These are phyloP conservation scores for Chloroceryle aenea DNA, from an alignment of 2,113 vertebrate species.

Conservation along the genomic window DNA sequence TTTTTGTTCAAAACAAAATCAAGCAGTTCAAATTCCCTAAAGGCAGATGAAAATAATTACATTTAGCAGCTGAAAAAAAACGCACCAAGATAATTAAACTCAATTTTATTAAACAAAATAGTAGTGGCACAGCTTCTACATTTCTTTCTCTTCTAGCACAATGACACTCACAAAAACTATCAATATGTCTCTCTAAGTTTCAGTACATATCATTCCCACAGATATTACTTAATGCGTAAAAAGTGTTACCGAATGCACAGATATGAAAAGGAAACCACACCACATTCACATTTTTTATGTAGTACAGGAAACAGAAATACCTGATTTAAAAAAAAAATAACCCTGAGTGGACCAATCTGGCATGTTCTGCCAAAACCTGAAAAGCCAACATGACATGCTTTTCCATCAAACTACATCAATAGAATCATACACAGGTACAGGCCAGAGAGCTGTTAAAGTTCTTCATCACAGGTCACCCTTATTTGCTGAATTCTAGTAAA, in stretches of 20 bases:
- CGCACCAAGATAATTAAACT: background rate
- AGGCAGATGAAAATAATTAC: constrained; percentile 11
- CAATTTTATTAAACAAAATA: background rate
- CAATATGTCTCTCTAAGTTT: background rate
- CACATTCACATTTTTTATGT: background rate
- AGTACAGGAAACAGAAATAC: background rate
- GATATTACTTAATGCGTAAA: background rate
- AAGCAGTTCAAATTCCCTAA: background rate
- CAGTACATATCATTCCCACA: background rate
- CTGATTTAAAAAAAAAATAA: background rate
- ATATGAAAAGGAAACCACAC: background rate
- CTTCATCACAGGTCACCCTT: background rate
- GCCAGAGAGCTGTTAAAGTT: background rate
- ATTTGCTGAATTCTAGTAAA: background rate
- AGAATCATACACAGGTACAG: background rate
- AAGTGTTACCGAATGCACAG: background rate
- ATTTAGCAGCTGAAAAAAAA: background rate
- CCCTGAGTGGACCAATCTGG: background rate
- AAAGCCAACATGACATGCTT: background rate
- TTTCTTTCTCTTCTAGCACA: background rate
- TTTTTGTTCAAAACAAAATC: background rate
- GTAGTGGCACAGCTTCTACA: background rate
- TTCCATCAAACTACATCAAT: background rate
- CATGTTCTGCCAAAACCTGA: background rate
- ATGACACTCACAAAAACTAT: background rate